These are phyloP conservation scores for Philotrypesis tridentata DNA, from an alignment of 1,140 invertebrate species.

Conservation along the genomic window DNA sequence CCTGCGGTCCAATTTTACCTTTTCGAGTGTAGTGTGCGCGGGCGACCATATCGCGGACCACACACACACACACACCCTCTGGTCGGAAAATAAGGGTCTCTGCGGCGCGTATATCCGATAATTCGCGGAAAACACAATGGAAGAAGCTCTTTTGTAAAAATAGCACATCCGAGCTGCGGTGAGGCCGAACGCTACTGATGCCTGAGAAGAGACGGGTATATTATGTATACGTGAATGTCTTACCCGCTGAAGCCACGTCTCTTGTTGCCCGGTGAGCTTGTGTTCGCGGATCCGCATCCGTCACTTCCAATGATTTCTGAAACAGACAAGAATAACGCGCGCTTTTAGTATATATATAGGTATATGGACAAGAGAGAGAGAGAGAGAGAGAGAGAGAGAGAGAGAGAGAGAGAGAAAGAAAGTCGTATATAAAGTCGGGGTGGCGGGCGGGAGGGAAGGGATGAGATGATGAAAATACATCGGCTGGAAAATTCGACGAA, in stretches of 20 bases:
- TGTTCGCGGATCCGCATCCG: conserved; percentile 73
- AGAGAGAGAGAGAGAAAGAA: background rate
- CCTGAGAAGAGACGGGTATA: too few relatives aligned
- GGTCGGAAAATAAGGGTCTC: background rate
- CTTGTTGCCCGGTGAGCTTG: conserved; percentile 85
- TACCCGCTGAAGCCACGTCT: conserved; percentile 86
- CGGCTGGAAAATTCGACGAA: background rate
- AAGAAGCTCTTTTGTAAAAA: conserved; percentile 14
- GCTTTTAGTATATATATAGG: background rate
- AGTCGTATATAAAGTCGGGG: too few relatives aligned
- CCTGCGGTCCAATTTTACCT: background rate
- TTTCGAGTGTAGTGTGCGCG: too few relatives aligned
- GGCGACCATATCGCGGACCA: too few relatives aligned
- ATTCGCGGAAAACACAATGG: background rate
- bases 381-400: background rate
- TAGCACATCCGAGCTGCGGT: background rate
- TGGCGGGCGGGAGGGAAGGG: too few relatives aligned
- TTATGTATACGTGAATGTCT: conserved; percentile 63
- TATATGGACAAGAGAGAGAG: background rate
- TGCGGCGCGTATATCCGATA: background rate
- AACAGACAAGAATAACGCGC: conserved; percentile 58
- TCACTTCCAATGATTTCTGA: conserved; percentile 75
- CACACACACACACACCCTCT: background rate
- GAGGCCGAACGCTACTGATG: too few relatives aligned
- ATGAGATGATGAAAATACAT: conserved; percentile 21